Evolutionary conservation across 2,113 vertebrate genomes (phyloP).

Genomic region (Chaetodon auriga): DNA sequence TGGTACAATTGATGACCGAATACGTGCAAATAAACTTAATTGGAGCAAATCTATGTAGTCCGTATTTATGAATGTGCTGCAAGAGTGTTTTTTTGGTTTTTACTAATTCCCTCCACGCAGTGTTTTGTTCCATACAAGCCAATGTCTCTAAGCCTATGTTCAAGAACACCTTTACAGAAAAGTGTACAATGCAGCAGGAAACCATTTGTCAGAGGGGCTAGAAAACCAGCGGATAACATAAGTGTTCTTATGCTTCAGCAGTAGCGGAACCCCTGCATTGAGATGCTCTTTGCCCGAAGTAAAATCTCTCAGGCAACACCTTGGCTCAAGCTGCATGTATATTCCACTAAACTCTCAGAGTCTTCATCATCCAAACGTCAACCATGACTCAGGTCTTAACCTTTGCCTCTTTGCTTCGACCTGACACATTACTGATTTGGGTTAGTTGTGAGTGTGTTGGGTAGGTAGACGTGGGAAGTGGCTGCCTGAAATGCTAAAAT

Average conservation of each 20-base stretch:
- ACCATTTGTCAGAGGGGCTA: too few species aligned
- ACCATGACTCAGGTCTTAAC: too few species aligned
- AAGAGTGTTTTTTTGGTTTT: background rate
- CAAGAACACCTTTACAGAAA: background rate
- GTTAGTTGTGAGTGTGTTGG: fast-evolving
- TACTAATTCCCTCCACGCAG: background rate
- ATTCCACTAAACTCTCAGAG: background rate
- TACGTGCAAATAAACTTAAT: conserved; percentile 77
- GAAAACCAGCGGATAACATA: too few species aligned
- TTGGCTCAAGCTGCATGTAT: too few species aligned
- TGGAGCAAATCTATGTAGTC: conserved; percentile 49
- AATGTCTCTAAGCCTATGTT: background rate
- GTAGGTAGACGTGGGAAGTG: fast-evolving
- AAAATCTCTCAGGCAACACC: background rate
- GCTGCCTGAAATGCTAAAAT: conserved; percentile 10
- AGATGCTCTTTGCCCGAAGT: background rate
- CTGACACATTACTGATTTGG: background rate
- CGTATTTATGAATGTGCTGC: background rate
- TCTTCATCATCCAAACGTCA: background rate
- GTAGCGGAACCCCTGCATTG: background rate
- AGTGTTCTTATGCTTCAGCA: background rate
- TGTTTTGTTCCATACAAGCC: background rate
- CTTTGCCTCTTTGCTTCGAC: fast-evolving
- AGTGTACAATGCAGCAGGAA: too few species aligned
- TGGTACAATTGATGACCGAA: conserved; percentile 65